Base-by-base conservation (phyloP, 2,113 vertebrate genomes). In the Pyxicephalus adspersus region DNA sequence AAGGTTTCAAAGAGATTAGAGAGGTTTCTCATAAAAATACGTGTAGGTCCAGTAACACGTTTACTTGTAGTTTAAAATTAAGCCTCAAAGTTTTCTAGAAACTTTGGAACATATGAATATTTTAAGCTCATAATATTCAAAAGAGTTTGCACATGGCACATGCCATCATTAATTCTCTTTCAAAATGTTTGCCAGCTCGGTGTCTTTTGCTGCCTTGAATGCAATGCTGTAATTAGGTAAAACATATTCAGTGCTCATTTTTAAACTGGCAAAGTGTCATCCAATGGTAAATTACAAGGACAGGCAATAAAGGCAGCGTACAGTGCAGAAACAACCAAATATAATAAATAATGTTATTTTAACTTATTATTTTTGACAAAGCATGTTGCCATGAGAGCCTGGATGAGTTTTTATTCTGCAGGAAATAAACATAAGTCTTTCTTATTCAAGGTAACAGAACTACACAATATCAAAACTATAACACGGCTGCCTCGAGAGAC, bases 401-500 rank as follows among this genome's bases (percentile, higher is more conserved):
- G 58, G 22, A 60, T 31, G 34, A 20, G 13, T 68, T 60, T 68
- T 67, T 34, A 68, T 45, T 51, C 45, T 61, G 16, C 11, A 29
- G 57, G 28, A 72, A 80, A 72, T 51, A 76, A 80, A 74, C 88
- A 88, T 90, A 84, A 78, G 82, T 89, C 83, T 87, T 90, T 87
- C 81, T 61, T 70, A 87, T 90, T 92, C 83, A 89, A 99, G 97
- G 95, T 98, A 92, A 99, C 97, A 17, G 98, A 99, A 90, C 94
- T 99, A 85, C 95, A 98, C 88, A 98, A 95, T 90, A 95, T 99
- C 92, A 98, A 96, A 95, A 99, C 97, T 88, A 96, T 99, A 89
- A 98, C 95, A 84, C 94, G 98, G 87, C 93, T 99, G 95, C 98
- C 98, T 77, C 94, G 95, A 86, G 98, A 99, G 91, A 96, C 97